Base-by-base conservation (phyloP, 2,113 vertebrate species). In the Neogale vison region DNA sequence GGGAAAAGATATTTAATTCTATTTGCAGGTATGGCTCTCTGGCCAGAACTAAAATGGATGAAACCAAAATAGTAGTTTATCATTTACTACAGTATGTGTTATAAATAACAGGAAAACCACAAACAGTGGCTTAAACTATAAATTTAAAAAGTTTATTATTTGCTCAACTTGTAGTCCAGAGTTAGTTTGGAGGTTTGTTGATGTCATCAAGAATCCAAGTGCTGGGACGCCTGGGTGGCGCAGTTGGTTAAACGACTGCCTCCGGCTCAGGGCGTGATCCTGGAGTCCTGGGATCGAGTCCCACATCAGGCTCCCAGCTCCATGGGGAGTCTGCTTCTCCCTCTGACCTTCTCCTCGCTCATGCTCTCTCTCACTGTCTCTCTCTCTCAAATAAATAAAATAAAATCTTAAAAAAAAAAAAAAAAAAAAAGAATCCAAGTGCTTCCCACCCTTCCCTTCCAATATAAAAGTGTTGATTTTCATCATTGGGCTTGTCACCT, bases 31-130 rank as follows among this genome's bases (percentile, higher is more conserved):
- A 23, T 7, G 26, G 36, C 21, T 59, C 17, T 50, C 17, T n/a
- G 17, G 26, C 14, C 11, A 86, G 45, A 74, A 95, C 69, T 95
- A 81, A 72, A 88, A 80, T 55, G 71, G 55, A 63, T 72, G 34
- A 93, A 26, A 88, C 26, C 15, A 5, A 34, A 39, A 59, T 36
- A 52, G 26, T 42, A 92, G 81, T 20, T 23, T 20, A 57, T 85
- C 36, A 77, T 84, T 94, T 84, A 29, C 36, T 26, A 45, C 57
- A 5, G 63, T 63, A 95, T 92, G 76, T 21, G 3, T 11, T 79
- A 88, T 3, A 47, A 71, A 69, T 90, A 94, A 82, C 11, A 93
- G 85, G 42, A 93, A 97, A 95, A 92, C 34, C 31, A 84, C 7
- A 57, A 85, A 76, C 2, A 72, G 21, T 92, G 12, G 5, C 42